Base-by-base conservation (phyloP, 2,888 invertebrate species). In the Pseudolycoriella hygida region DNA sequence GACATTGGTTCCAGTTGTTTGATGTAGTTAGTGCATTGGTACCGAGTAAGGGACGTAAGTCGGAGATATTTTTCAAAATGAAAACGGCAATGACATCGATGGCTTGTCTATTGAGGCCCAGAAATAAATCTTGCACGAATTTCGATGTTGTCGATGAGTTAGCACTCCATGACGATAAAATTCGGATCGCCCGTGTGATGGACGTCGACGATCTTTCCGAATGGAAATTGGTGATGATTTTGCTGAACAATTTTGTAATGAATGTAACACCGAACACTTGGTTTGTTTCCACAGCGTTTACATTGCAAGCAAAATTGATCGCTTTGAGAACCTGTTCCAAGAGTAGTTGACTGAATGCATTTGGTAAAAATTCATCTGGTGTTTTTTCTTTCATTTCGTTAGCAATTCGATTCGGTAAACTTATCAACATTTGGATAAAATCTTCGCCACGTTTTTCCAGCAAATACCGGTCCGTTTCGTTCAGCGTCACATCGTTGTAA, bases 351-450 rank as follows among this genome's bases (percentile, higher is more conserved):
- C 73, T 67, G 57, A 73, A 84, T 17, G 66, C 67, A 14, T 70
- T 65, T 1, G 71, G 66, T 0, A 69, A 61, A 55, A 80, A 83
- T 15, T 70, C 65, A 47, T 69, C 66, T 0, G 76, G 72, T 4
- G 74, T 65, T 25, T 72, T 64, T 2, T 64, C 66, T 49, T 74
- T 63, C 20, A 77, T 53, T 52, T 69, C 70, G 56, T 88, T 88
- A 8, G 83, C 80, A 38, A 86, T 64, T 51, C 78, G 67, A 53
- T 69, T 75, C 0, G 87, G 85, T 43, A 87, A 53, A 2, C 80
- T 78, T 6, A 75, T 63, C 44, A 85, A 53, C 41, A 73, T 53
- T 55, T 80, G 80, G 0, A 80, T 67, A 17, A 70, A 72, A 48
- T 70, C 67, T 69, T 74, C 74, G 55, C 53, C 45, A 50, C 50